Base-by-base conservation (phyloP, 1,140 invertebrate genomes). In the Druon quercuslanigerum region DNA sequence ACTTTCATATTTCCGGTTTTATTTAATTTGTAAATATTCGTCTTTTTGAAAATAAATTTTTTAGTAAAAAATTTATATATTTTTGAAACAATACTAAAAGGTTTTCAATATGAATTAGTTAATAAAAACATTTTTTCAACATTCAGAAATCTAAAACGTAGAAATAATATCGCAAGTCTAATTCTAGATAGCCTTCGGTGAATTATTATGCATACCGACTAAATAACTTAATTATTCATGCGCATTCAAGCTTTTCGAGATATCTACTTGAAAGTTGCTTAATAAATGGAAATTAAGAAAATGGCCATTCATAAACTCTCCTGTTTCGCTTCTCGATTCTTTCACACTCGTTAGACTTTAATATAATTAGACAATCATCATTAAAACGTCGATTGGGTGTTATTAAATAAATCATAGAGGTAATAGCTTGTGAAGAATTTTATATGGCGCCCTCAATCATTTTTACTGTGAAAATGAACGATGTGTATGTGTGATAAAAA, bases 321-420 rank as follows among this genome's bases (percentile, higher is more conserved):
- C 14, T 66, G 60, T 40, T 66, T 66, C 60, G 60, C 60, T 66
- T 40, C 60, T 66, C 60, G 60, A 25, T 66, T 66, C 9, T 66
- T 66, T 66, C 60, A 66, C 25, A 66, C 60, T 16, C 60, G 25
- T 66, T 66, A n/a, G 14, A 40, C n/a, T 66, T 16, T n/a, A 40
- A 7, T 40, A 40, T 66, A 66, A 66, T 66, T 40, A 33, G 60
- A 16, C 40, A 66, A 66, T 66, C 60, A 66, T 66, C 33, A 66
- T 66, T 66, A 66, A 14, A 66, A 14, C 12, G 12, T 33, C 33
- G 11, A 33, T 46, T 54, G 19, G 52, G n/a, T 54, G 13, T 25
- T 66, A 66, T 66, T 66, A 66, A 66, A 5, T 16, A 46, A 66
- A 66, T 46, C 40, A 66, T 40, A 66, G n/a, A 66, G 33, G 40